Base-by-base conservation (phyloP, 2,797 vertebrate genomes). In the Miichthys miiuy region DNA sequence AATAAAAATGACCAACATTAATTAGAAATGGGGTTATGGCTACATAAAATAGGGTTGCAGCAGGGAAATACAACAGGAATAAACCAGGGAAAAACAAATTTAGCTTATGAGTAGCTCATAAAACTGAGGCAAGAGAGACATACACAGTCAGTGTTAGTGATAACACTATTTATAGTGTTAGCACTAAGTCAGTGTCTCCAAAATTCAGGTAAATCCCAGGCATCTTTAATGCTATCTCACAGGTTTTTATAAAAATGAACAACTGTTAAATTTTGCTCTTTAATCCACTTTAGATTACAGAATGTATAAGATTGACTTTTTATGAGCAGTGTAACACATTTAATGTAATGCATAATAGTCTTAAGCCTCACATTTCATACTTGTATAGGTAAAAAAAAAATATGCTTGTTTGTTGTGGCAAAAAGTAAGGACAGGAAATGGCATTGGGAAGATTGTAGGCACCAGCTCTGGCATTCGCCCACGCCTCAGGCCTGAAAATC, bases 1-100 rank as follows among this genome's bases (percentile, higher is more conserved):
- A 50, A 75, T 89, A 67, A 82, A 86, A 85, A 72, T 77, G 12
- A 75, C 64, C 73, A 27, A 20, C 60, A 72, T 80, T 89, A 87
- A 83, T 89, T 84, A 89, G 46, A 68, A 81, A 20, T 47, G 38
- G 44, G 62, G 62, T 84, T 86, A 75, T 62, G 46, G 78, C 67
- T 70, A 55, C 64, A 81, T 90, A 71, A 80, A 75, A 76, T 21
- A 54, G 21, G 27, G 54, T 44, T 75, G 10, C 67, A 25, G 72
- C 54, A 51, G 23, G 58, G 65, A 56, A 80, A 75, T 68, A 70
- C 70, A 64, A 65, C 61, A 57, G 42, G 50, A 41, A 75, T 72
- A 77, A 77, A 80, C 72, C 6, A 16, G 42, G 16, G 17, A 61
- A 61, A 70, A 89, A 85, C 75, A 87, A 78, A 81, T 73, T 50